phyloP scores from a whole-genome alignment of 2,113 vertebrate species.

The Leptodactylus fuscus region DNA sequence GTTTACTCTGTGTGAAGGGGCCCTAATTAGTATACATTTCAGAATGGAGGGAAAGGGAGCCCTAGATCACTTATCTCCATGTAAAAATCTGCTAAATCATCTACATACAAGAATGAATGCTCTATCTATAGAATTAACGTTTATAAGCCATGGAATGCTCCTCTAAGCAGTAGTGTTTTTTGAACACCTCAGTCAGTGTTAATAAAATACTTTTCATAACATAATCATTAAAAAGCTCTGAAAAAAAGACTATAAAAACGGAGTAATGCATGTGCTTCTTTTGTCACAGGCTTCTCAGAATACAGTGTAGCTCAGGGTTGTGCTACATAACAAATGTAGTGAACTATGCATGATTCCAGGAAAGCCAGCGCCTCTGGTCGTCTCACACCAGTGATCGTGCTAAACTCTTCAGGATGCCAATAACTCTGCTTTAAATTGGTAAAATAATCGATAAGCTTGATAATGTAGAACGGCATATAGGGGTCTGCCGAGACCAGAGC shows the following conservation, averaged over 20 bases:
- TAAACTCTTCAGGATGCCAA: slow-evolving; percentile 52
- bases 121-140: no score
- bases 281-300: not conserved
- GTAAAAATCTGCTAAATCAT: no score
- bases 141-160: not conserved
- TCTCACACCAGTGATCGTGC: slow-evolving; percentile 45
- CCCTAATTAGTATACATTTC: no score
- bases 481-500: slow-evolving; percentile 30
- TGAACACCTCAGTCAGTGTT: no score
- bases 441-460: slow-evolving; percentile 56
- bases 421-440: slow-evolving; percentile 52
- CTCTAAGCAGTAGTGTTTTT: not conserved
- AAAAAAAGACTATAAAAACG: not conserved
- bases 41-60: no score
- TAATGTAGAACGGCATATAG: slow-evolving; percentile 50
- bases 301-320: slow-evolving; percentile 8
- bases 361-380: slow-evolving; percentile 35
- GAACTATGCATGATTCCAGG: slow-evolving; percentile 45
- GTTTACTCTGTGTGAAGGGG: no score
- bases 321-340: slow-evolving; percentile 31
- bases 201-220: no score
- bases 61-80: no score
- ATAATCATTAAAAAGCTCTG: no score
- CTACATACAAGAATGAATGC: no score
- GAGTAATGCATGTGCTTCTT: not conserved